Base-by-base conservation (phyloP, 2,797 vertebrate species). In the Xiphophorus birchmanni region DNA sequence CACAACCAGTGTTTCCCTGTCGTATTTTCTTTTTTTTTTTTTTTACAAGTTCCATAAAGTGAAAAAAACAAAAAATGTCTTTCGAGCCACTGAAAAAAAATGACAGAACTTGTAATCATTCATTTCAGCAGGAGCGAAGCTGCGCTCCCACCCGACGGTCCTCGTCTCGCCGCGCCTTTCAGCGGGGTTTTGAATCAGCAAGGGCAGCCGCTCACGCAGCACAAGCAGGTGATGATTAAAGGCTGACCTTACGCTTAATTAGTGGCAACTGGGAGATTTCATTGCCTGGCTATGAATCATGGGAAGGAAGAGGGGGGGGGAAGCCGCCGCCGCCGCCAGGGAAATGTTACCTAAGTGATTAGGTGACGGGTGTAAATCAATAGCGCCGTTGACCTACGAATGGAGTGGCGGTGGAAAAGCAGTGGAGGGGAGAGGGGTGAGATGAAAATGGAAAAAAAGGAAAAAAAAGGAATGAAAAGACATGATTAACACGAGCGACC, bases 171-270 rank as follows among this genome's bases (percentile, higher is more conserved):
- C 44, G 13, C 40, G 77, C 73, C 72, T 87, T 88, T 78, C 79
- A 82, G 81, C 74, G 1, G 56, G 58, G 77, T 79, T 15, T 82
- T 15, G 72, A 78, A 85, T 89, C 84, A 74, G 74, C 83, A 23
- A 87, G 88, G 87, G 81, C 86, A 86, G 87, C 76, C 71, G 50
- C 86, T 90, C 89, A 71, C 73, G 32, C 87, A 79, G 87, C 86
- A 91, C 86, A 88, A 93, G 93, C 87, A 91, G 92, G 89, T 88
- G 91, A 93, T 95, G 93, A 95, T 95, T 94, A 95, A 94, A 91
- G 88, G 86, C 90, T 93, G 94, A 95, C 93, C 94, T 93, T 95
- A 93, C 78, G 91, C 93, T 92, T 95, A 94, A 95, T 96, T 95
- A 95, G 93, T 91, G 82, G 86, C 89, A 89, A 92, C 78, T 85